Evolutionary conservation across 2,888 invertebrate genomes (phyloP), one percentile per base, ranked within the genome.

Genomic region (Sinohyriopsis cumingii): DNA sequence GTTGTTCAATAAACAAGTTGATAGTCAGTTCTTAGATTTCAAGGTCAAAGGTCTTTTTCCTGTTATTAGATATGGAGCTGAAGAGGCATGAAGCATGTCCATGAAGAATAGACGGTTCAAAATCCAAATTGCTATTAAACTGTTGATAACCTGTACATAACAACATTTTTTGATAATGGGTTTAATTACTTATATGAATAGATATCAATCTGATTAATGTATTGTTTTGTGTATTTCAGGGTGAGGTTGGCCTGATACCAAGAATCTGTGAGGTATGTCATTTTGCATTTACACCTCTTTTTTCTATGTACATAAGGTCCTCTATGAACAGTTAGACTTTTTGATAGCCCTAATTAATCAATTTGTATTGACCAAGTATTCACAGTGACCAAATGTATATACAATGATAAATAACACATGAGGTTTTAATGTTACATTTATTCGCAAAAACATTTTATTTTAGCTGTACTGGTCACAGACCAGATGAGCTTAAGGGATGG

Each of bases 161-260:
- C 15, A 45, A 45, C 12, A 20, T 22, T 57, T 9, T 57, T 24
- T 57, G 20, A 57, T 57, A 57, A 57, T 12, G 18, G 0, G 57
- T n/a, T 12, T 57, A 57, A 24, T 22, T n/a, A 9, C n/a, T 57
- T 57, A n/a, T 22, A 20, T 15, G 12, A 57, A 19, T 57, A 57
- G 9, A 69, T 63, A 45, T 22, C 9, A 20, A 25, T 25, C 24
- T 61, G 20, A 61, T 28, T 20, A 61, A 15, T 45, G 45, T 45
- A 45, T 45, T 45, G 45, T 15, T 45, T 33, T 15, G 15, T 45
- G 45, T 45, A 45, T 45, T 45, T 53, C 83, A 91, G 91, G 87
- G 85, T 33, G 89, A 90, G 60, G 82, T 88, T 55, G 91, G 91
- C 12, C 80, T 91, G 19, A 91, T 89, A 68, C 91, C 91, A 59